A percentile compares a stretch with the other conserved stretches of the same genome.
These are phyloP conservation scores for Uria lomvia DNA, from an alignment of 2,113 vertebrate species.

Conservation along the genomic window DNA sequence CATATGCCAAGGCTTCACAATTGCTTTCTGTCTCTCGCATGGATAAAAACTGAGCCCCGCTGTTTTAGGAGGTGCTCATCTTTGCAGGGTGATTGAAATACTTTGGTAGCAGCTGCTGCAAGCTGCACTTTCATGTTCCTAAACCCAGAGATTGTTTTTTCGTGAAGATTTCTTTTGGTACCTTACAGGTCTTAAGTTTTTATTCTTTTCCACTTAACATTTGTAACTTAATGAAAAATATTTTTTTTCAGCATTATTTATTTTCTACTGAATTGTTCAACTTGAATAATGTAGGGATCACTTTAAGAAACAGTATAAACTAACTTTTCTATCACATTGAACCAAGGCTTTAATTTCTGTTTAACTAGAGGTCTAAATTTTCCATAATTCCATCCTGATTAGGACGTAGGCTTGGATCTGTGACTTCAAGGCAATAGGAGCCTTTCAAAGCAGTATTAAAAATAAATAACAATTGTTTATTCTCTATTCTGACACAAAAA, in stretches of 20 bases:
- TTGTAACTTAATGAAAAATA: background rate
- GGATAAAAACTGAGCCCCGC: background rate
- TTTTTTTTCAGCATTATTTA: background rate
- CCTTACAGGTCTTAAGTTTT: background rate
- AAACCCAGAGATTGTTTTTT: background rate
- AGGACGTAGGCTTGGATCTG: background rate
- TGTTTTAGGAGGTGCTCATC: background rate
- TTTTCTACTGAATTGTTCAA: background rate
- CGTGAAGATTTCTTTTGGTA: background rate
- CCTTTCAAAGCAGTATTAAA: background rate
- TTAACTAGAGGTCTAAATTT: background rate
- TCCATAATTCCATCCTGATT: background rate
- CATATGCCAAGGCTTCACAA: background rate
- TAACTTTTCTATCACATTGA: background rate
- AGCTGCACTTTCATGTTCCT: background rate
- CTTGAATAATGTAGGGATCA: background rate
- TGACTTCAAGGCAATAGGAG: background rate
- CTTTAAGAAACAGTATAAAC: background rate
- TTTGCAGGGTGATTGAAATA: background rate
- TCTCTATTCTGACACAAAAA: background rate
- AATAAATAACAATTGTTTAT: background rate
- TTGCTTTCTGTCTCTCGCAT: background rate
- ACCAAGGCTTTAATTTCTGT: background rate
- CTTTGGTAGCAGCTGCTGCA: slow-evolving; percentile 11
- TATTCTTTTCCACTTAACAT: background rate